Evolutionary conservation across 2,888 invertebrate species (phyloP).

Genomic region (Brachylomia viminalis): DNA sequence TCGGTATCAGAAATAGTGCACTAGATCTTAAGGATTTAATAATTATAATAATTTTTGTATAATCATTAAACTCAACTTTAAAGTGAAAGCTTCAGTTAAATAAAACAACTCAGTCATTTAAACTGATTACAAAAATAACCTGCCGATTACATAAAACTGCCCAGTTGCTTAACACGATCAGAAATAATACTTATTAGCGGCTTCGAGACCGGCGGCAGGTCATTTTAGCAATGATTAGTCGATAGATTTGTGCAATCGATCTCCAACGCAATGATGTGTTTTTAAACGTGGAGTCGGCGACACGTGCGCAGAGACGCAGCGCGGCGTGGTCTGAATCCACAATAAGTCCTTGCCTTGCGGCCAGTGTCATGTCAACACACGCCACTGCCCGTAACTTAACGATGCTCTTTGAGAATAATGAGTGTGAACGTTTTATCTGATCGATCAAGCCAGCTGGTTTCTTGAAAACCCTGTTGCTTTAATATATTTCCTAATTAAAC

Average conservation of each 20-base stretch:
- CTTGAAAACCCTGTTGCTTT: constrained; percentile 11
- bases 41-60: not conserved
- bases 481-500: constrained; percentile 11
- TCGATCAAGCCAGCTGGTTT: constrained; percentile 37
- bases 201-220: constrained; percentile 34
- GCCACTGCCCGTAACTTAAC: constrained; percentile 43
- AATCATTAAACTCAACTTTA: not conserved
- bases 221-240: constrained; percentile 59
- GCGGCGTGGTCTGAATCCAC: constrained; percentile 75
- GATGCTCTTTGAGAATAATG: constrained; percentile 61
- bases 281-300: constrained; percentile 64
- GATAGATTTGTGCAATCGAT: constrained; percentile 66
- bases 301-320: constrained; percentile 68
- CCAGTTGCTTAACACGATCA: constrained; percentile 38
- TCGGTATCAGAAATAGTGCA: not conserved
- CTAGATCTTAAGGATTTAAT: not conserved
- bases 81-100: constrained; percentile 36
- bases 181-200: constrained; percentile 42
- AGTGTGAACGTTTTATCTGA: constrained; percentile 47
- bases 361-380: constrained; percentile 73
- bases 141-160: constrained; percentile 45
- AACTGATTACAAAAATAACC: constrained; percentile 37
- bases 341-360: constrained; percentile 77
- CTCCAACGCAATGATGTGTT: constrained; percentile 65
- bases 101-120: constrained; percentile 7